phyloP scores from a whole-genome alignment of 2,113 vertebrate species.

The Thryonomys swinderianus region DNA sequence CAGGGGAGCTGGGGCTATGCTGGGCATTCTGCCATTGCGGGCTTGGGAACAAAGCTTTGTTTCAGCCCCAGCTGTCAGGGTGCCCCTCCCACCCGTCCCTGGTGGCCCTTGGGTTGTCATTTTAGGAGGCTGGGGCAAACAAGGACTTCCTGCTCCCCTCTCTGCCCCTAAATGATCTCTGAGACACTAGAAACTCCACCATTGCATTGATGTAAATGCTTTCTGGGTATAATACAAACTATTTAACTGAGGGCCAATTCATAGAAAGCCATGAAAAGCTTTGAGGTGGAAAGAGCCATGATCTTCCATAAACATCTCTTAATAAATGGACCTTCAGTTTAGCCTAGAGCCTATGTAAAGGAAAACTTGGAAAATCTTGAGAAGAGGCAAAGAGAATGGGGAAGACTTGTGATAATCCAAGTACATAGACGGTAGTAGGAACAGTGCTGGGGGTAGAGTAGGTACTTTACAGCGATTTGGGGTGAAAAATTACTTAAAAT shows the following conservation, averaged over 20 bases:
- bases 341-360: background rate
- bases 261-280: background rate
- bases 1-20: constrained; percentile 8
- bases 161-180: background rate
- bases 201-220: background rate
- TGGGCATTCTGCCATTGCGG: constrained; percentile 71
- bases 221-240: background rate
- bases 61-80: constrained; percentile 32
- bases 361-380: background rate
- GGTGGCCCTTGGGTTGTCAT: constrained; percentile 21
- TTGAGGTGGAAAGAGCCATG: background rate
- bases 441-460: background rate
- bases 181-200: background rate
- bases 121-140: constrained; percentile 23
- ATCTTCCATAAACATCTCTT: background rate
- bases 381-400: background rate
- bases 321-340: background rate
- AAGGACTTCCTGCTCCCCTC: background rate
- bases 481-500: background rate
- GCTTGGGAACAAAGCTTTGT: constrained; percentile 66
- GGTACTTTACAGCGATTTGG: background rate
- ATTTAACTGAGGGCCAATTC: background rate
- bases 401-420: background rate
- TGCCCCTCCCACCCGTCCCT: background rate
- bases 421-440: background rate